These are phyloP conservation scores for Orius laevigatus DNA, from an alignment of 1,140 invertebrate genomes.

Conservation along the genomic window DNA sequence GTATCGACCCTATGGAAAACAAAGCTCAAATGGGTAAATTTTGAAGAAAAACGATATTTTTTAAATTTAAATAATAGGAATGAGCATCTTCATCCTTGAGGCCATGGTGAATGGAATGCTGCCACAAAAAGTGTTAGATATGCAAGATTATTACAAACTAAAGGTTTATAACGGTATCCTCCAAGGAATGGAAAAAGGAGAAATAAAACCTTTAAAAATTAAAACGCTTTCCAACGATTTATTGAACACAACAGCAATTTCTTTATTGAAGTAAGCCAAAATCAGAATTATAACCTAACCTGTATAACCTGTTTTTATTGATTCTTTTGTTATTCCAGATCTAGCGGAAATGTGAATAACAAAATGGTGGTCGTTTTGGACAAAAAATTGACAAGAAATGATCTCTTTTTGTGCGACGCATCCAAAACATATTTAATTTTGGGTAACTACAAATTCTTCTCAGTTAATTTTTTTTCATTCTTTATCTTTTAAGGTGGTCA, in stretches of 20 bases:
- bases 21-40: constrained; percentile 3
- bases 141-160: background rate
- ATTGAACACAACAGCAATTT: constrained; percentile 5
- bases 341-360: background rate
- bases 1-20: background rate
- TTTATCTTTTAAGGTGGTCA: no score
- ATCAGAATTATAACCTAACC: no score
- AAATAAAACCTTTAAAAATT: constrained; percentile 7
- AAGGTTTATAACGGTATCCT: constrained; percentile 5
- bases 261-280: constrained; percentile 10
- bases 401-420: constrained; percentile 1
- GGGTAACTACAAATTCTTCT: background rate
- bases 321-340: no score
- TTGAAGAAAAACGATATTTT: no score
- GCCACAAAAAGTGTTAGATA: background rate
- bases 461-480: background rate
- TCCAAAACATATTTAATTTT: constrained; percentile 4
- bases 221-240: constrained; percentile 2
- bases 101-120: background rate
- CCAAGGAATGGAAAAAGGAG: constrained; percentile 10
- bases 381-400: background rate
- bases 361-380: constrained; percentile 5
- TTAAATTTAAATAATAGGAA: background rate
- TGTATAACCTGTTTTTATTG: no score
- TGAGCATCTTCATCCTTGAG: constrained; percentile 3